phyloP scores from a whole-genome alignment of 1,140 invertebrate species.

The Cydia pomonella region DNA sequence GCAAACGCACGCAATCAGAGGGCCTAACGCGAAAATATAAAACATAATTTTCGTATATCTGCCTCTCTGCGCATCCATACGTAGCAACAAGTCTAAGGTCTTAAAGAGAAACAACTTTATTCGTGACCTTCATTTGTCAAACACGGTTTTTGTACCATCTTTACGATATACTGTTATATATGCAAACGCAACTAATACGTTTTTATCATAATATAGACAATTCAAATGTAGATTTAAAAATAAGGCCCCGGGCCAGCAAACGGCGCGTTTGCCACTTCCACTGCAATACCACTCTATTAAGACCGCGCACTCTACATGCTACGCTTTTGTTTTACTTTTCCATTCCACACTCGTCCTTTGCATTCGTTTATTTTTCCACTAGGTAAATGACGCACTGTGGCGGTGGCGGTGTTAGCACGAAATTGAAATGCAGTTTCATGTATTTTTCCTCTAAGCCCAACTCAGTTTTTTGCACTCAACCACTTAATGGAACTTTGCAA shows the following conservation, averaged over 20 bases:
- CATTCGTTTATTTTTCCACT: constrained; percentile 3
- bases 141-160: too few relatives aligned
- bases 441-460: neutral
- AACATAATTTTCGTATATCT: too few relatives aligned
- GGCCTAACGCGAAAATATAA: too few relatives aligned
- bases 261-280: neutral
- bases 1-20: too few relatives aligned
- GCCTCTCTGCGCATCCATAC: too few relatives aligned
- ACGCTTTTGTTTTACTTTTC: constrained; percentile 27
- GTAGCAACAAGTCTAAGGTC: too few relatives aligned
- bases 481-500: too few relatives aligned
- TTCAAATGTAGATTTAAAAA: constrained; percentile 39
- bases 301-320: constrained; percentile 1
- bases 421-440: constrained; percentile 14
- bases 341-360: constrained; percentile 5
- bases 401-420: neutral
- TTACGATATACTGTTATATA: too few relatives aligned
- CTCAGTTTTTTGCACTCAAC: neutral
- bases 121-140: too few relatives aligned
- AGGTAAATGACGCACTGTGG: constrained; percentile 9
- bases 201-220: constrained; percentile 40
- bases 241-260: neutral
- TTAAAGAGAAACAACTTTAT: too few relatives aligned
- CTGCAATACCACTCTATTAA: constrained; percentile 23
- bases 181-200: neutral